Evolutionary conservation across 2,888 invertebrate genomes (phyloP).

Genomic region (Bembecia ichneumoniformis): DNA sequence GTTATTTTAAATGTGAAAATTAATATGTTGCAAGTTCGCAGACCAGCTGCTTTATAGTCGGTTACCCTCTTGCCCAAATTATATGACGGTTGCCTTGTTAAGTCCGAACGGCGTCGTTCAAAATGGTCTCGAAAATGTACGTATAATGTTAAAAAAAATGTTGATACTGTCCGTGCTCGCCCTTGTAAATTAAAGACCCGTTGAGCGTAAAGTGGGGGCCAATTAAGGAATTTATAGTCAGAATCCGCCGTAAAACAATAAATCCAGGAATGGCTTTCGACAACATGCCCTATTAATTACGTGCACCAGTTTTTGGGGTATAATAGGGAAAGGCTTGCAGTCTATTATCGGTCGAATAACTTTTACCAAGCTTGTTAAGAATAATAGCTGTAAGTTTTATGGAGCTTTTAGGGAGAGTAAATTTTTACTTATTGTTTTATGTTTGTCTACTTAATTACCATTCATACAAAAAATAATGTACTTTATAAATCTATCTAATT

Average conservation of each 20-base stretch:
- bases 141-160: slow-evolving; percentile 31
- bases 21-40: slow-evolving; percentile 40
- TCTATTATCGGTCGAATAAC: not conserved
- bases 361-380: slow-evolving; percentile 1
- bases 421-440: no score
- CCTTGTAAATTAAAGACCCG: slow-evolving; percentile 63
- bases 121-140: slow-evolving; percentile 11
- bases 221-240: slow-evolving; percentile 67
- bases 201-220: slow-evolving; percentile 56
- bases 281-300: slow-evolving; percentile 59
- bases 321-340: not conserved
- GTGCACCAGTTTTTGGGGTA: slow-evolving; percentile 31
- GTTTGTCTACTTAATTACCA: no score
- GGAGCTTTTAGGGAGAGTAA: not conserved
- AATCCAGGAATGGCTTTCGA: slow-evolving; percentile 58
- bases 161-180: slow-evolving; percentile 49
- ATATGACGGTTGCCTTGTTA: slow-evolving; percentile 49
- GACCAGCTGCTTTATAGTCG: slow-evolving; percentile 46
- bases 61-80: slow-evolving; percentile 43
- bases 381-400: not conserved
- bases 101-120: slow-evolving; percentile 18
- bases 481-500: no score
- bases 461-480: no score
- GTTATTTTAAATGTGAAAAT: slow-evolving; percentile 62
- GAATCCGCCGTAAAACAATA: slow-evolving; percentile 66